phyloP scores from a whole-genome alignment of 2,797 vertebrate genomes.

The Crossoptilon crossoptilon region DNA sequence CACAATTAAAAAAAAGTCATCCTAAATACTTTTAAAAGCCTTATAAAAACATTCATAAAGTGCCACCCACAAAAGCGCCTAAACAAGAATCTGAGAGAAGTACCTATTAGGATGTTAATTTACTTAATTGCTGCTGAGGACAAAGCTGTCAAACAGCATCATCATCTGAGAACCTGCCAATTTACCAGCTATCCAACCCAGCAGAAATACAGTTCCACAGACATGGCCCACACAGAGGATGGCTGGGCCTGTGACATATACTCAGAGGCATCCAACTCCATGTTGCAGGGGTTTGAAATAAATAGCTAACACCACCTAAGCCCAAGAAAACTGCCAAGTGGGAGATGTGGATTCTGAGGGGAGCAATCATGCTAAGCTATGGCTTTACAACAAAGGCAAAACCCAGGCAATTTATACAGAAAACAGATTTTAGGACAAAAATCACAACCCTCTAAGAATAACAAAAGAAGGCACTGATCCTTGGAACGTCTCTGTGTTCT shows the following conservation, averaged over 20 bases:
- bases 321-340: neutral
- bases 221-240: neutral
- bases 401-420: neutral
- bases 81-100: slow-evolving; percentile 14
- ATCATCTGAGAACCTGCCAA: neutral
- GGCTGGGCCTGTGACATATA: neutral
- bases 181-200: neutral
- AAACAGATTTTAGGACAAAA: neutral
- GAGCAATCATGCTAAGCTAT: neutral
- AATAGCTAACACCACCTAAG: neutral
- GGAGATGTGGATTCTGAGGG: neutral
- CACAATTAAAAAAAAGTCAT: slow-evolving; percentile 38
- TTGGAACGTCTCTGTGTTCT: neutral
- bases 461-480: slow-evolving; percentile 6
- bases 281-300: neutral
- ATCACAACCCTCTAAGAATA: neutral
- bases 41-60: slow-evolving; percentile 45
- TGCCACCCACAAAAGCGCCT: slow-evolving; percentile 35
- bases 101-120: neutral
- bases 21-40: slow-evolving; percentile 11
- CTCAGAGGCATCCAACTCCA: neutral
- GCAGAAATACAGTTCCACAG: neutral
- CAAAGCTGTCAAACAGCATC: neutral
- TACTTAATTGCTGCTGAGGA: neutral
- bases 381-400: neutral